Evolutionary conservation across 2,113 vertebrate genomes (phyloP).

Genomic region (Gorsachius goisagi): DNA sequence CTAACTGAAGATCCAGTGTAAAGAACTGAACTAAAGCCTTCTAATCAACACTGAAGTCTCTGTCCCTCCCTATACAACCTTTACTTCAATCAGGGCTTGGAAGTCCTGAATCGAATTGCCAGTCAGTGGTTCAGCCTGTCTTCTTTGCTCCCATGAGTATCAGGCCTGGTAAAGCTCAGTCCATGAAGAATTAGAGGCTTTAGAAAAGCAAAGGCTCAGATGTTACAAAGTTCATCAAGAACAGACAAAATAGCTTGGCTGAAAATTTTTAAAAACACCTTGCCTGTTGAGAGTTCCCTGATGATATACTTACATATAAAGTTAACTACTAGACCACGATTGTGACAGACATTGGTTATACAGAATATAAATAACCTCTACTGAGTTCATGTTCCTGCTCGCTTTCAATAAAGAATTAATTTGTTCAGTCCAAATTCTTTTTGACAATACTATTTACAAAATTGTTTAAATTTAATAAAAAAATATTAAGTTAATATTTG

Average conservation of each 20-base stretch:
- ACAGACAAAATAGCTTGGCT: neutral
- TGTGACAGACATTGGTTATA: neutral
- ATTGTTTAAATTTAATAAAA: neutral
- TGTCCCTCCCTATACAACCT: neutral
- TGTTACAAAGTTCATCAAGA: neutral
- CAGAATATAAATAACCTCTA: neutral
- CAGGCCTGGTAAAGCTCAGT: neutral
- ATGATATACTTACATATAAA: neutral
- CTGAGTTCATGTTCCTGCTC: neutral
- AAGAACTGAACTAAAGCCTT: neutral
- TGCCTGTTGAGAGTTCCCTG: neutral
- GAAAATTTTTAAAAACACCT: neutral
- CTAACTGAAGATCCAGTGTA: neutral
- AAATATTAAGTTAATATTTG: neutral
- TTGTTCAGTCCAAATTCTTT: neutral
- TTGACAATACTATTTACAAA: conserved; percentile 1
- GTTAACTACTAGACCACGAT: neutral
- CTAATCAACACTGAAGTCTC: neutral
- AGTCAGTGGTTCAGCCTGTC: neutral
- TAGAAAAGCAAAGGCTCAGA: neutral
- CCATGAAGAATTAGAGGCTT: neutral
- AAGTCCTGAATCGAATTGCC: neutral
- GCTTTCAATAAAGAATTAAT: neutral
- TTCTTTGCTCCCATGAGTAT: neutral
- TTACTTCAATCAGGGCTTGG: neutral